These are phyloP conservation scores for Pelobates cultripes DNA, from an alignment of 2,797 vertebrate species.

Conservation along the genomic window DNA sequence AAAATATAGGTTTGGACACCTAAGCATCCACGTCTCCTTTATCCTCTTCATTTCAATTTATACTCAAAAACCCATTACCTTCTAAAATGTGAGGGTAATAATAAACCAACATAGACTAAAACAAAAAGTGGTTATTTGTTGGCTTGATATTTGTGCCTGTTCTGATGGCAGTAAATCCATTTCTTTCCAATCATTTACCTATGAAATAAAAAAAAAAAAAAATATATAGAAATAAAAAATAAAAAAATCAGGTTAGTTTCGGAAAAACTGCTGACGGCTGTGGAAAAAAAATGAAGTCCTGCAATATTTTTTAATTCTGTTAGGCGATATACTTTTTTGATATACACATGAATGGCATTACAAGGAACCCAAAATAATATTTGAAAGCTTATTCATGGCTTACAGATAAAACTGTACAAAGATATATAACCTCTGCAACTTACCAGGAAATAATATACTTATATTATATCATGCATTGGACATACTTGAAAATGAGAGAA, in stretches of 20 bases:
- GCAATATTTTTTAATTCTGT: neutral
- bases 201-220: neutral
- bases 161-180: neutral
- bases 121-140: neutral
- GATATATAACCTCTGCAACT: too few species aligned
- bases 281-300: neutral
- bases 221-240: neutral
- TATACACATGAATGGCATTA: neutral
- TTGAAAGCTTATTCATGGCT: neutral
- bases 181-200: neutral
- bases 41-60: too few species aligned
- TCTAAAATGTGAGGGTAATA: neutral
- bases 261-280: neutral
- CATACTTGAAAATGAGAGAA: too few species aligned
- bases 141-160: neutral
- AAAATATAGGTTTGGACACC: too few species aligned
- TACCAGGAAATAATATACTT: too few species aligned
- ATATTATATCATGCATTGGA: too few species aligned
- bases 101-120: neutral
- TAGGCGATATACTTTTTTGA: neutral
- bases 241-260: neutral
- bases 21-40: too few species aligned
- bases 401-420: too few species aligned
- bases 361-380: neutral
- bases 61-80: neutral